Evolutionary conservation across 2,888 invertebrate species (phyloP).

Genomic region (Eristalis pertinax): DNA sequence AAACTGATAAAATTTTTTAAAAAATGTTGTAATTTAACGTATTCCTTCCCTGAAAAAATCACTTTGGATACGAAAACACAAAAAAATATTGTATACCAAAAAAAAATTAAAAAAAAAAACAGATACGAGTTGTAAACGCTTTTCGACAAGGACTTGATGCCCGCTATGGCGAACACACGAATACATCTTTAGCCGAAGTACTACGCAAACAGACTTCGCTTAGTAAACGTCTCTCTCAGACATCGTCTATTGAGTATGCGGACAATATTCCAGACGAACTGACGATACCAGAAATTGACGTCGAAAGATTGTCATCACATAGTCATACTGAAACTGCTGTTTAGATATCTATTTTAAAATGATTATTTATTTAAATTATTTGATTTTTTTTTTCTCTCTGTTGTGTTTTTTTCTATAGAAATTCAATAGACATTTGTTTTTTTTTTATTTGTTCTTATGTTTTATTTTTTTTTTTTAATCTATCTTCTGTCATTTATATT

Average conservation of each 20-base stretch:
- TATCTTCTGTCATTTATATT: not conserved
- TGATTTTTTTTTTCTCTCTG: slow-evolving; percentile 19
- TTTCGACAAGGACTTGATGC: slow-evolving; percentile 99
- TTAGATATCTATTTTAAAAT: slow-evolving; percentile 81
- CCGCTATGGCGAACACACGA: slow-evolving; percentile 94
- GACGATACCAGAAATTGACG: slow-evolving; percentile 95
- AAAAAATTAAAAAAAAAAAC: slow-evolving; percentile 81
- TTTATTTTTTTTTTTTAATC: not conserved
- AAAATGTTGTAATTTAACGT: slow-evolving; percentile 18
- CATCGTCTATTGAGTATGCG: slow-evolving; percentile 95
- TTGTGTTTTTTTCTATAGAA: slow-evolving; percentile 19
- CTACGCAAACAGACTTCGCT: slow-evolving; percentile 96
- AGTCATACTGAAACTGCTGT: slow-evolving; percentile 97
- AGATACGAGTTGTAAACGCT: slow-evolving; percentile 99
- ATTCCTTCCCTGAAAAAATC: slow-evolving; percentile 43
- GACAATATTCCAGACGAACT: slow-evolving; percentile 93
- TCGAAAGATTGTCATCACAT: slow-evolving; percentile 95
- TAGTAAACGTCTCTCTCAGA: slow-evolving; percentile 94
- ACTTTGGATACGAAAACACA: slow-evolving; percentile 54
- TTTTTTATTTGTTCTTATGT: slow-evolving; percentile 40
- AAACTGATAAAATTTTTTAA: slow-evolving; percentile 11
- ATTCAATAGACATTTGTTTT: slow-evolving; percentile 19
- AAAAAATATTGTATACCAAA: slow-evolving; percentile 8
- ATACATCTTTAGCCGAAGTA: slow-evolving; percentile 95
- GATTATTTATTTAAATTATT: slow-evolving; percentile 55